phyloP scores from a whole-genome alignment of 2,113 vertebrate species.

The Psittacus erithacus region DNA sequence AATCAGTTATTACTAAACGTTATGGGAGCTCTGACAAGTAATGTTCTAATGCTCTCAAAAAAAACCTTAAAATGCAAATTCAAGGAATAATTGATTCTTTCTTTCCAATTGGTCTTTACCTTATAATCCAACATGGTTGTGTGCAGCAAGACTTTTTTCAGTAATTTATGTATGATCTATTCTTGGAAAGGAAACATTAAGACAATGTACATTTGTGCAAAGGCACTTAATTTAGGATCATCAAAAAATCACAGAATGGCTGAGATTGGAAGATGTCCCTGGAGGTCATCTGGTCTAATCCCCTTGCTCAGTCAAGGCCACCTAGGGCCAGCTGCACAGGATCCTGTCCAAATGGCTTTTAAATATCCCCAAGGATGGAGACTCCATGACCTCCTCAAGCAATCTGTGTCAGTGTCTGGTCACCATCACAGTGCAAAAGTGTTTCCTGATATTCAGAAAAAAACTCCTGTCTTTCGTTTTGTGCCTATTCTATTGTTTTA shows the following conservation, averaged over 20 bases:
- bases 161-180: background rate
- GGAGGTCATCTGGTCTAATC: background rate
- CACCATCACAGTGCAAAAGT: background rate
- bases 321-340: rapidly evolving
- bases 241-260: background rate
- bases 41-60: background rate
- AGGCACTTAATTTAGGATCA: background rate
- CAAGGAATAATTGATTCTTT: background rate
- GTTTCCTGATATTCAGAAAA: background rate
- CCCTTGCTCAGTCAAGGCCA: background rate
- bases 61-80: background rate
- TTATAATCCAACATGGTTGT: background rate
- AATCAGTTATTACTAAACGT: background rate
- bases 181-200: background rate
- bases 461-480: background rate
- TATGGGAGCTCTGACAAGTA: background rate
- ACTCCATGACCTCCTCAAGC: background rate
- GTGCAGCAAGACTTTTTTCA: background rate
- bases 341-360: background rate
- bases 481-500: background rate
- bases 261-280: background rate
- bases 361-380: background rate
- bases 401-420: background rate
- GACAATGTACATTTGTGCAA: background rate
- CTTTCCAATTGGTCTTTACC: background rate